These are phyloP conservation scores for Phalacrocorax brasilianus DNA, from an alignment of 2,113 vertebrate species.

Conservation along the genomic window DNA sequence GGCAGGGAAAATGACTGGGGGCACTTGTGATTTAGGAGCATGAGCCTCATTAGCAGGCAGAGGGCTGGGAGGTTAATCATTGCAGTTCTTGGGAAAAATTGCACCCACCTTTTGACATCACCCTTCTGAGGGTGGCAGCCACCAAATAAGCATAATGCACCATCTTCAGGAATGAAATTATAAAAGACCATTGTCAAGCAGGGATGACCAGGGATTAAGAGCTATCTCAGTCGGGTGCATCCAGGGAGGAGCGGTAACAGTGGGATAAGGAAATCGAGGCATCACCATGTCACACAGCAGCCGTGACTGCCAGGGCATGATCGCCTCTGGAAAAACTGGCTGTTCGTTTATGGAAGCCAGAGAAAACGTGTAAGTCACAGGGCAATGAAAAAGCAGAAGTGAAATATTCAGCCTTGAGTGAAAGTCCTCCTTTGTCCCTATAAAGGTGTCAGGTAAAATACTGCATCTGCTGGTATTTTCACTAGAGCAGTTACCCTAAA, in stretches of 20 bases:
- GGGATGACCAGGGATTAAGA: background rate
- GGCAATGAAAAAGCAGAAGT: background rate
- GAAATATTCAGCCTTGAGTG: background rate
- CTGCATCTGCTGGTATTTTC: background rate
- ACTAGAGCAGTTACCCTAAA: background rate
- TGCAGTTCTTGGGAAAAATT: background rate
- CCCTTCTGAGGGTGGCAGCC: background rate
- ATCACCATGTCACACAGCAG: background rate
- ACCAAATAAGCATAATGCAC: background rate
- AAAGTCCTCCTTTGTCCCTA: background rate
- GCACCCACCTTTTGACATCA: background rate
- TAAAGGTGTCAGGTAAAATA: background rate
- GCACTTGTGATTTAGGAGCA: background rate
- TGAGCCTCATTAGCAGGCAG: background rate
- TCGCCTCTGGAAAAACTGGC: background rate
- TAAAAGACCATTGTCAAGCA: background rate
- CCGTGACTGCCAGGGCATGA: background rate
- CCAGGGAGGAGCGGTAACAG: background rate
- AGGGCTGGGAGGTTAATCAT: background rate
- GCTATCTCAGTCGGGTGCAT: rapidly evolving
- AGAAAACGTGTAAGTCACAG: background rate
- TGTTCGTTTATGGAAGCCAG: background rate
- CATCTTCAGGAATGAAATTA: no score
- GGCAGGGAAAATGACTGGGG: background rate
- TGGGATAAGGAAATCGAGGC: rapidly evolving